Evolutionary conservation across 2,113 vertebrate genomes (phyloP).

Genomic region (Prolemur simus): DNA sequence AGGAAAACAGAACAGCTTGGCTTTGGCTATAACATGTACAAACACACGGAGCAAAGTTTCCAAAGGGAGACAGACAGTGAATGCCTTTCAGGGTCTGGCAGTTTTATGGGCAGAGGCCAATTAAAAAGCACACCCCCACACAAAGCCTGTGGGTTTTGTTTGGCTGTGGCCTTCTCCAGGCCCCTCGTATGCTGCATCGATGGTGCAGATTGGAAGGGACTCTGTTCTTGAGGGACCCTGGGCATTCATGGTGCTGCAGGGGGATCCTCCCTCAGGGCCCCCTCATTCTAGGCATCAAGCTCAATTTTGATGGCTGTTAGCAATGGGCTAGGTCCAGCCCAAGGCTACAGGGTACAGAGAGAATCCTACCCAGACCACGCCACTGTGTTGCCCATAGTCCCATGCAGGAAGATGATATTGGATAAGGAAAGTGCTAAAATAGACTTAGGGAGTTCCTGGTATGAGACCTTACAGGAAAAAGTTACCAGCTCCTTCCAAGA

Average conservation of each 20-base stretch:
- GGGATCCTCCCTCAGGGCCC: neutral
- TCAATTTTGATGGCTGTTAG: neutral
- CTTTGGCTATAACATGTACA: slow-evolving; percentile 69
- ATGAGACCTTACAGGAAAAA: neutral
- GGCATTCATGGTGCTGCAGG: neutral
- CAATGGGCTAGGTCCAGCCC: neutral
- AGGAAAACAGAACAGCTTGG: slow-evolving; percentile 75
- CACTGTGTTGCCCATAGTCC: neutral
- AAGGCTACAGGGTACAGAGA: neutral
- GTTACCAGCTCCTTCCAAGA: neutral
- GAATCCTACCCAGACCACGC: neutral
- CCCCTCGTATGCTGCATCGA: neutral
- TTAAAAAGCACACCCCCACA: slow-evolving; percentile 55
- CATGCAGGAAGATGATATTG: neutral
- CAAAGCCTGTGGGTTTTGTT: slow-evolving; percentile 77
- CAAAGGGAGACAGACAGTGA: slow-evolving; percentile 81
- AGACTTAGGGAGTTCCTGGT: neutral
- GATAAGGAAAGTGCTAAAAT: neutral
- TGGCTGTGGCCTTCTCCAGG: slow-evolving; percentile 54
- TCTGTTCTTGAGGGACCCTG: neutral
- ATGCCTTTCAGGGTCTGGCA: slow-evolving; percentile 76
- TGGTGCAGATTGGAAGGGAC: neutral
- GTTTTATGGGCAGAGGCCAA: slow-evolving; percentile 69
- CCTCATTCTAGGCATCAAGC: neutral
- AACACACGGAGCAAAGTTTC: slow-evolving; percentile 79